Conservation (phyloP, 1,140 invertebrate species). For the Zaprionus ornatus region DNA sequence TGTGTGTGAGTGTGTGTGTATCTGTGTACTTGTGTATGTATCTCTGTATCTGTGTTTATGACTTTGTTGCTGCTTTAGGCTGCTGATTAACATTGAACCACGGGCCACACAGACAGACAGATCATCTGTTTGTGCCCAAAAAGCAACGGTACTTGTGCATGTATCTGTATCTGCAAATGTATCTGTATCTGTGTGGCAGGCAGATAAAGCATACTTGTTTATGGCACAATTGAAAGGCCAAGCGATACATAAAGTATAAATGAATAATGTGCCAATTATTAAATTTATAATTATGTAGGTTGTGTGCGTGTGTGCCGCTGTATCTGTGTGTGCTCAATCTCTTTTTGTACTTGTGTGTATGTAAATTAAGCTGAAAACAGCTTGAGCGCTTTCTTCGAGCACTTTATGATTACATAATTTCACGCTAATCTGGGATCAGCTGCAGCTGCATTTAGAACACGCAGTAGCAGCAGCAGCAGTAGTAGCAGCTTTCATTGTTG, state of each 20-base stretch:
- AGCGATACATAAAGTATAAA: constrained; percentile 22
- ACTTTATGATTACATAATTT: constrained; percentile 17
- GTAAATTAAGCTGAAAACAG: background rate
- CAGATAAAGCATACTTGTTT: constrained; percentile 32
- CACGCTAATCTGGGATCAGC: constrained; percentile 1
- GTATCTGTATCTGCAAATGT: constrained; percentile 6
- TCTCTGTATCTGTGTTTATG: constrained; percentile 11
- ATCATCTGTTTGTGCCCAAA: constrained; percentile 34
- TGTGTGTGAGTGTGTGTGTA: background rate
- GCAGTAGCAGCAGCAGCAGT: background rate
- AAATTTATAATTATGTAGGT: background rate
- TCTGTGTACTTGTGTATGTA: constrained; percentile 4
- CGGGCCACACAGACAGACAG: constrained; percentile 33
- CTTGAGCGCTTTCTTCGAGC: background rate
- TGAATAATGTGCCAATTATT: constrained; percentile 32
- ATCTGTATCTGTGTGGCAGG: constrained; percentile 10
- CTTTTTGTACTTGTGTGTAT: background rate
- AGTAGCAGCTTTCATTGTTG: background rate
- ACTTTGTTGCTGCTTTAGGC: constrained; percentile 31
- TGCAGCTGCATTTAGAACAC: constrained; percentile 5
- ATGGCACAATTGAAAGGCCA: constrained; percentile 39
- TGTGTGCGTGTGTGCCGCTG: constrained; percentile 2
- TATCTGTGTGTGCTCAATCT: constrained; percentile 15
- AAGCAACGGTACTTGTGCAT: constrained; percentile 41
- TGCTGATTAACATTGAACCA: constrained; percentile 55